These are phyloP conservation scores for Thumatha senex DNA, from an alignment of 2,888 invertebrate genomes.

Conservation along the genomic window DNA sequence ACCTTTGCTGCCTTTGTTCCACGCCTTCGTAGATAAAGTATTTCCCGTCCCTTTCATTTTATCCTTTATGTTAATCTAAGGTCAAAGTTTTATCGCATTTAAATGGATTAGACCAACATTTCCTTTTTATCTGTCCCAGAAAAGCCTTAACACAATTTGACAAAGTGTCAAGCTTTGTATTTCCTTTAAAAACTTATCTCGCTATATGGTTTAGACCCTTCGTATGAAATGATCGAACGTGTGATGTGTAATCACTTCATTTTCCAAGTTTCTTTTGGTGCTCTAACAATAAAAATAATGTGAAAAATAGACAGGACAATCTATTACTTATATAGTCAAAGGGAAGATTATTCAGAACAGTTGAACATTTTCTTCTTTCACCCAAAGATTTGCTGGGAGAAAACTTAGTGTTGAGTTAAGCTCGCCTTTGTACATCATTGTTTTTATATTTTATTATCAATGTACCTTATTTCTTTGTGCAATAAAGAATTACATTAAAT, in stretches of 20 bases:
- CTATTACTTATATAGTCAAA: no score
- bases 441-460: no score
- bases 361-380: no score
- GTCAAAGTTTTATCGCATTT: conserved; percentile 64
- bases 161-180: conserved; percentile 30
- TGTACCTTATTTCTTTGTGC: no score
- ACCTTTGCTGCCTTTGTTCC: conserved; percentile 62
- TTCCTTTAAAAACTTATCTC: conserved; percentile 25
- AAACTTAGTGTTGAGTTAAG: no score
- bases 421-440: no score
- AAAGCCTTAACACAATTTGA: conserved; percentile 38
- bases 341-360: no score
- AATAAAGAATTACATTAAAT: no score
- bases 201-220: conserved; percentile 20
- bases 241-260: conserved; percentile 17
- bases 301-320: no score
- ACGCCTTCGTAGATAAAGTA: conserved; percentile 61
- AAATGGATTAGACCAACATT: conserved; percentile 62
- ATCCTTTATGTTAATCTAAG: conserved; percentile 72
- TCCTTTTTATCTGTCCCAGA: conserved; percentile 49
- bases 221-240: conserved; percentile 11
- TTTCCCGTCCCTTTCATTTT: conserved; percentile 68
- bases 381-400: no score
- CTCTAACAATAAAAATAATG: no score
- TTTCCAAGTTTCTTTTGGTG: no score